phyloP scores from a whole-genome alignment of 30 jellyfish, hydroid and myxozoan genomes.

The Hydractinia echinata region DNA sequence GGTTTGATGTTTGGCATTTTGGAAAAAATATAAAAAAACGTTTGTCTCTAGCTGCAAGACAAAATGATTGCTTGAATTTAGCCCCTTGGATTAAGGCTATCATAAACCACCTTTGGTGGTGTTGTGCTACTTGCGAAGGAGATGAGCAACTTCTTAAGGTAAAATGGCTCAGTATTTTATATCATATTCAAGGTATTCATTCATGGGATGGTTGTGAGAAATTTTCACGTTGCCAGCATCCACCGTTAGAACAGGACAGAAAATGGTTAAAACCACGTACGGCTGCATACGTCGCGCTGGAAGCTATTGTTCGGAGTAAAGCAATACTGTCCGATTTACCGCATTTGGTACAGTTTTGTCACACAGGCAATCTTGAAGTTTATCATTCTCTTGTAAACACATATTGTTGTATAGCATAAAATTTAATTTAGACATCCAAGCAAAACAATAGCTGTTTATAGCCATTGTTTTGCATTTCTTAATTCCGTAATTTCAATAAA shows the following conservation, averaged over 20 bases:
- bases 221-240: background rate
- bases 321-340: background rate
- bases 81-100: background rate
- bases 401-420: too few relatives aligned
- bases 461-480: too few relatives aligned
- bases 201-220: constrained; percentile 2
- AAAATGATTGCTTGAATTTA: background rate
- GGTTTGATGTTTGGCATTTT: constrained; percentile 38
- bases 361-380: constrained; percentile 1
- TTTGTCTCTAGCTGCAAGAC: background rate
- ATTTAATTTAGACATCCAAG: too few relatives aligned
- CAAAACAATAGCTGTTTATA: too few relatives aligned
- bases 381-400: background rate
- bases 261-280: background rate
- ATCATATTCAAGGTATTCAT: background rate
- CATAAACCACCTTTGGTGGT: constrained; percentile 14
- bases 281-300: constrained; percentile 4
- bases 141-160: background rate
- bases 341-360: constrained; percentile 6
- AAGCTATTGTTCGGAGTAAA: background rate
- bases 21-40: constrained; percentile 28
- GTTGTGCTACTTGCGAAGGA: constrained; percentile 17
- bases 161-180: background rate
- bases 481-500: too few relatives aligned
- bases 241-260: background rate